These are phyloP conservation scores for Drosophila anomalata DNA, from an alignment of 2,888 invertebrate genomes.

Conservation along the genomic window DNA sequence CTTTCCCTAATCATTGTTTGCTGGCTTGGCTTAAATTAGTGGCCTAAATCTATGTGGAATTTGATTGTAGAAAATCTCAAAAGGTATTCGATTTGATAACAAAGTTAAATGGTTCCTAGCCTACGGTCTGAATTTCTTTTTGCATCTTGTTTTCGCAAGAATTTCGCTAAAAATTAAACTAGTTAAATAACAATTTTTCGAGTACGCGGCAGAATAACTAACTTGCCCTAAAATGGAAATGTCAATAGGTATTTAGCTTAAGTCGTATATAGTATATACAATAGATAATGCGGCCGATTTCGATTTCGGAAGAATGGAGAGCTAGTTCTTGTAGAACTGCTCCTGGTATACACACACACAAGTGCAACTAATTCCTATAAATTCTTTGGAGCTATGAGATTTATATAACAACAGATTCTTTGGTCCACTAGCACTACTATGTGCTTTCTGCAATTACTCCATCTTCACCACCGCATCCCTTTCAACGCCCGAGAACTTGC, in stretches of 20 bases:
- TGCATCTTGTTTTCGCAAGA: conserved; percentile 4
- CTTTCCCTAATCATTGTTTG: conserved; percentile 17
- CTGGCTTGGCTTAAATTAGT: conserved; percentile 20
- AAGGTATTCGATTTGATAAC: conserved; percentile 41
- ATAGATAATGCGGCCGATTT: conserved; percentile 12
- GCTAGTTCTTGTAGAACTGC: conserved; percentile 64
- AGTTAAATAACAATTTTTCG: conserved; percentile 63
- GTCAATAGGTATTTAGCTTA: conserved; percentile 48
- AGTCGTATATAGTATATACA: conserved; percentile 57
- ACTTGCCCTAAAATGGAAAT: conserved; percentile 44
- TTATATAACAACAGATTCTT: conserved; percentile 66
- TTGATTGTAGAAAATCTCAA: conserved; percentile 45
- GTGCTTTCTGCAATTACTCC: conserved; percentile 65
- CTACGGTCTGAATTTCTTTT: conserved; percentile 23
- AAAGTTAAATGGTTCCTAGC: conserved; percentile 19
- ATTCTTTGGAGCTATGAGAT: conserved; percentile 78
- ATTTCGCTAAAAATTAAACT: conserved; percentile 69
- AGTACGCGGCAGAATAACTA: conserved; percentile 43
- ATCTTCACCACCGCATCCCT: conserved; percentile 82
- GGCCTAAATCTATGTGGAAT: conserved; percentile 37
- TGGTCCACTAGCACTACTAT: conserved; percentile 46
- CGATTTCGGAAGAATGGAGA: background rate
- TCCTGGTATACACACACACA: conserved; percentile 25
- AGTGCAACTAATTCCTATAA: conserved; percentile 35
- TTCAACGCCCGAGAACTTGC: conserved; percentile 73